Evolutionary conservation across 1,140 invertebrate genomes (phyloP).

Genomic region (Drosophila parvula): DNA sequence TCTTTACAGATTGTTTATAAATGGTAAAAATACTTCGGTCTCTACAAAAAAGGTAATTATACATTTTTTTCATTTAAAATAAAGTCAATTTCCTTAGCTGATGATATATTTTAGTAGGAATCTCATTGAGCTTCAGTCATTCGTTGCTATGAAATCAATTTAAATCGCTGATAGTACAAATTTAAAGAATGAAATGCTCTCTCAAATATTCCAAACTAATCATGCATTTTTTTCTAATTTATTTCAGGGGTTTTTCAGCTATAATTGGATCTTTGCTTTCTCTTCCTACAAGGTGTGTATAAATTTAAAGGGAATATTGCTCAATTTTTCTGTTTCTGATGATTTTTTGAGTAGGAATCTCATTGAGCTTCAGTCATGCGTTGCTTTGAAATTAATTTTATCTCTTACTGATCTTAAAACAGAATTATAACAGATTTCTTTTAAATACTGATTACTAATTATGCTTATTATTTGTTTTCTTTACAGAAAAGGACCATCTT

Average conservation of each 20-base stretch:
- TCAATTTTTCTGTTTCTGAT: conserved; percentile 40
- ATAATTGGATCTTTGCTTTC: no score
- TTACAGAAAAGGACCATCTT: not conserved
- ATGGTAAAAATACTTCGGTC: no score
- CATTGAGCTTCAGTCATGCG: conserved; percentile 85
- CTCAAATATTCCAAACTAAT: conserved; percentile 24
- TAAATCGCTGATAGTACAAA: conserved; percentile 34
- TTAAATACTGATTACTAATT: conserved; percentile 13
- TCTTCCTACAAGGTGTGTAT: conserved; percentile 51
- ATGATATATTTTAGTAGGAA: conserved; percentile 85
- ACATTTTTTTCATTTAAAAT: not conserved
- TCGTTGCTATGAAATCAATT: conserved; percentile 78
- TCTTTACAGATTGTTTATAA: not conserved
- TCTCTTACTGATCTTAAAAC: conserved; percentile 51
- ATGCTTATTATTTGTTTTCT: not conserved
- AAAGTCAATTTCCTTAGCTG: conserved; percentile 15
- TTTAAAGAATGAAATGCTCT: not conserved
- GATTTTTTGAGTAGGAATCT: conserved; percentile 86
- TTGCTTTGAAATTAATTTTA: conserved; percentile 79
- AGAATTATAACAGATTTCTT: not conserved
- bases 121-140: conserved; percentile 86
- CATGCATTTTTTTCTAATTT: not conserved
- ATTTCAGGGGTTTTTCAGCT: conserved; percentile 17
- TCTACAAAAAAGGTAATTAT: conserved; percentile 38
- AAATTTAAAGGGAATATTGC: not conserved